Evolutionary conservation across 1,140 invertebrate genomes (phyloP).

Genomic region (Ladona fulva): DNA sequence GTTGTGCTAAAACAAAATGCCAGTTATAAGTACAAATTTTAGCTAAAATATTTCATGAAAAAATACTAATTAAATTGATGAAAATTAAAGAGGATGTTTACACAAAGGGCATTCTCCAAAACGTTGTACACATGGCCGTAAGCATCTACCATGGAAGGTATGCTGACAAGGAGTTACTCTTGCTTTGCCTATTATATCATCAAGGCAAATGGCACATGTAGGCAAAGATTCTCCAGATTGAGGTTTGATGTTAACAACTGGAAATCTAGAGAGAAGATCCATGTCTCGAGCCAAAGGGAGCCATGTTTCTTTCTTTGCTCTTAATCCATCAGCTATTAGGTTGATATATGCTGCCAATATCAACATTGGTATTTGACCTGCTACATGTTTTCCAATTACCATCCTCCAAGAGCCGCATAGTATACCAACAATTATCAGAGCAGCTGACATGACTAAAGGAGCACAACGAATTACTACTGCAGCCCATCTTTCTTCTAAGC

Average conservation of each 20-base stretch:
- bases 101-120: slow-evolving; percentile 25
- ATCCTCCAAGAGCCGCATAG: not conserved
- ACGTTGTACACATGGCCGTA: slow-evolving; percentile 23
- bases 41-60: too few species aligned
- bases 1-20: too few species aligned
- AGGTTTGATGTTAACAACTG: slow-evolving; percentile 13
- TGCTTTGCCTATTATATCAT: slow-evolving; percentile 23
- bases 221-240: slow-evolving; percentile 9
- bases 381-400: not conserved
- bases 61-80: not conserved
- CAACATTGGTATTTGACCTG: not conserved
- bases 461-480: not conserved
- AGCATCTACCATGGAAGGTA: slow-evolving; percentile 24
- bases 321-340: slow-evolving; percentile 18
- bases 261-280: slow-evolving; percentile 15
- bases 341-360: slow-evolving; percentile 1
- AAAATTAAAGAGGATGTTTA: slow-evolving; percentile 18
- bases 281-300: slow-evolving; percentile 20
- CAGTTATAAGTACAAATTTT: too few species aligned
- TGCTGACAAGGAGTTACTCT: slow-evolving; percentile 25
- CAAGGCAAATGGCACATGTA: slow-evolving; percentile 24
- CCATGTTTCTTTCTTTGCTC: slow-evolving; percentile 18
- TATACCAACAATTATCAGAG: not conserved
- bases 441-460: not conserved
- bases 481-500: not conserved